phyloP scores from a whole-genome alignment of 2,113 vertebrate species.

The Pampusana beccarii region DNA sequence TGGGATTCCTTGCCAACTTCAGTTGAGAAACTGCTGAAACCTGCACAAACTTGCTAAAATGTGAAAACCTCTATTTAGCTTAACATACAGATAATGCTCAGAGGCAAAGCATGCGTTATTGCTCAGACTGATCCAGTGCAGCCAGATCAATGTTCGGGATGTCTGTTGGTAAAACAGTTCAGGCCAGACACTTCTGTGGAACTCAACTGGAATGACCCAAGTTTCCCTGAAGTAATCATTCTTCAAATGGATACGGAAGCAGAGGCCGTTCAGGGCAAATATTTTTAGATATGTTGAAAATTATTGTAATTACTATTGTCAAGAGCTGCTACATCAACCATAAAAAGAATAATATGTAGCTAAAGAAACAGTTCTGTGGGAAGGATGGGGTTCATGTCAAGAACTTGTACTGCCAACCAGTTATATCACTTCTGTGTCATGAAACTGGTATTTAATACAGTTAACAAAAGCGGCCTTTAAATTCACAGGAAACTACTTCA shows the following conservation, averaged over 20 bases:
- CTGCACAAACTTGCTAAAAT: background rate
- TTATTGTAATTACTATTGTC: background rate
- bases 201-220: background rate
- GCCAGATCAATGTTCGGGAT: background rate
- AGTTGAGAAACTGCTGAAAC: constrained; percentile 26
- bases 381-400: background rate
- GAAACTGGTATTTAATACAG: background rate
- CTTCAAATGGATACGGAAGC: background rate
- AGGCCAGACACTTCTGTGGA: background rate
- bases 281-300: background rate
- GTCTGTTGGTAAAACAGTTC: background rate
- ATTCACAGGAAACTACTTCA: background rate
- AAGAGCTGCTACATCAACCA: background rate
- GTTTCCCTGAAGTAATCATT: background rate
- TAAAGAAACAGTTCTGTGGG: background rate
- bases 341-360: background rate
- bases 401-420: background rate
- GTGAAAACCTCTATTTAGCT: background rate
- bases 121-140: background rate
- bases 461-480: background rate
- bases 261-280: background rate
- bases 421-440: background rate
- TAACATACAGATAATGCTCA: background rate
- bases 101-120: background rate
- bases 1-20: background rate